Base-by-base conservation (phyloP, 2,113 vertebrate species). In the Cairina moschata region DNA sequence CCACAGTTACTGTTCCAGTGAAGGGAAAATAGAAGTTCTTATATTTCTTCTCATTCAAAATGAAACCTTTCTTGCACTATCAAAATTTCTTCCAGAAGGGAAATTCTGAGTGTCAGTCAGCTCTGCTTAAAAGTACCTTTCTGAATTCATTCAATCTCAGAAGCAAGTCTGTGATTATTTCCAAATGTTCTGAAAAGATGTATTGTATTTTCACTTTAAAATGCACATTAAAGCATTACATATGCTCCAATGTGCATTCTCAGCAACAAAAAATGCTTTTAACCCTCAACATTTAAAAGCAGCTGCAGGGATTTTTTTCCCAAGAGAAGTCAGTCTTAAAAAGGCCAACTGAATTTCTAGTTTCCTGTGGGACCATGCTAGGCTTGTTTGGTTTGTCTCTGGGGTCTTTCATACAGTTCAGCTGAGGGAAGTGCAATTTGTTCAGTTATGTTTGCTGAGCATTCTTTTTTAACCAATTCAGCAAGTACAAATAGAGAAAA, bases 251-350 rank as follows among this genome's bases (percentile, higher is more conserved):
- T 90, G 90, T 95, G 93, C 91, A 86, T 85, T 93, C 71, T 95
- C 86, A 95, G 96, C 96, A 94, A 92, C 72, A 93, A 95, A 92
- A 96, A 96, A 94, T 90, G 93, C 92, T 96, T 96, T 97, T 96
- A 96, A 93, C 72, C 82, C 86, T 93, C 95, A 83, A 85, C 80
- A 96, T 93, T 89, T 96, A 96, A 95, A 95, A 97, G 91, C 96
- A 96, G 80, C 93, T 95, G 92, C 86, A 85, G 92, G 77, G 88
- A 95, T 96, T 92, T 94, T 94, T 20, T 20, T 96, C 96, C 95
- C 91, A 48, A 83, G 95, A 96, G 95, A 67, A 81, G 73, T 36
- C 14, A 89, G 67, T 29, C 87, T 93, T 93, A 66, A 96, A 97
- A 94, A 91, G 85, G 91, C 82, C 93, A 91, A 11, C 84, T 2